Evolutionary conservation across 2,113 vertebrate genomes (phyloP).

Genomic region (Notiomystis cincta): DNA sequence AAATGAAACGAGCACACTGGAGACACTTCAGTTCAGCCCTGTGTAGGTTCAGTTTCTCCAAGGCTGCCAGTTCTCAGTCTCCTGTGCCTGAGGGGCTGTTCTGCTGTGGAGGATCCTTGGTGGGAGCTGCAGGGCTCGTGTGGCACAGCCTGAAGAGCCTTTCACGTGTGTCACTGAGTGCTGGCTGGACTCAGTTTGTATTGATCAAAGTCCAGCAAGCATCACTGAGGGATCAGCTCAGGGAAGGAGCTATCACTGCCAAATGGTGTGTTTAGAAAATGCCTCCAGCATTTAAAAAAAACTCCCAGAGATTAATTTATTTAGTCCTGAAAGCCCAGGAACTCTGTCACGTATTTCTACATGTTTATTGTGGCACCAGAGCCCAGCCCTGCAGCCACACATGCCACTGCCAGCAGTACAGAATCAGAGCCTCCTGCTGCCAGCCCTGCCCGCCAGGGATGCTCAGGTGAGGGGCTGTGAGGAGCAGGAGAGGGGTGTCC

Average conservation of each 20-base stretch:
- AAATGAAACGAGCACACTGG: background rate
- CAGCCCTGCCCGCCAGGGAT: background rate
- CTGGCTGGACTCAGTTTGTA: rapidly evolving
- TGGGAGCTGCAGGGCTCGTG: rapidly evolving
- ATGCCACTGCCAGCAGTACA: rapidly evolving
- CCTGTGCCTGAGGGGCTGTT: background rate
- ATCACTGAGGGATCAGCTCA: background rate
- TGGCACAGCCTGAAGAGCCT: background rate
- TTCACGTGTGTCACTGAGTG: background rate
- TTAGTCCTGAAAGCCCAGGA: background rate
- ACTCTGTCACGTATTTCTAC: rapidly evolving
- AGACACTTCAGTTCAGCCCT: background rate
- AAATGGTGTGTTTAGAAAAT: background rate
- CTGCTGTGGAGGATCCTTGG: background rate
- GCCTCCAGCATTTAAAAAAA: background rate
- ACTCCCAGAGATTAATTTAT: background rate
- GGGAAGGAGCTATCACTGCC: background rate
- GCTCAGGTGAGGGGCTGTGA: background rate
- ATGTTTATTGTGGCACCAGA: background rate
- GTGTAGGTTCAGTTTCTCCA: background rate
- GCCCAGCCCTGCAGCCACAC: background rate
- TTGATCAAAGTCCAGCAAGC: background rate
- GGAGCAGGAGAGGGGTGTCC: background rate
- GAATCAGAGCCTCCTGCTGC: rapidly evolving
- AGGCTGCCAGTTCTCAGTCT: background rate